Evolutionary conservation across 2,797 vertebrate genomes (phyloP).

Genomic region (Anguilla obscura): DNA sequence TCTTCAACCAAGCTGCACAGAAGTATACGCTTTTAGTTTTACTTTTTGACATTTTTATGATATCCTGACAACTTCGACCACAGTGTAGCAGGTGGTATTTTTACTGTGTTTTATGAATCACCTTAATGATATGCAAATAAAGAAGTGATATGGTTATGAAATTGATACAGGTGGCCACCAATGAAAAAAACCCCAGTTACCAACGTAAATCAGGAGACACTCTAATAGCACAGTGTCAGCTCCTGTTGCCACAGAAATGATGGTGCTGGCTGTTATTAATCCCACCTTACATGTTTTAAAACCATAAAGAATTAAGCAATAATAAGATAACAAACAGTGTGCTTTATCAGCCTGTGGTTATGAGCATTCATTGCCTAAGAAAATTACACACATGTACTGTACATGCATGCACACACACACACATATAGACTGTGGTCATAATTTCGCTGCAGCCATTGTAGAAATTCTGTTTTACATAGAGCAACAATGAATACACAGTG

Average conservation of each 20-base stretch:
- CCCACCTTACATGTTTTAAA: background rate
- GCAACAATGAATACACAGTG: background rate
- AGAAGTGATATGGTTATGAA: background rate
- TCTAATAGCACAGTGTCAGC: background rate
- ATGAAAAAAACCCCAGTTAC: background rate
- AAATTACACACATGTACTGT: background rate
- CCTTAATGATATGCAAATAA: constrained; percentile 4
- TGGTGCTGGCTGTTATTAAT: background rate
- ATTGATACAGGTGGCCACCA: background rate
- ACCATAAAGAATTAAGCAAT: background rate
- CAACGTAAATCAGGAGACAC: background rate
- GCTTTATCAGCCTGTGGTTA: background rate
- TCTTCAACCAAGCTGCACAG: background rate
- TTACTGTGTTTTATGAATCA: constrained; percentile 12
- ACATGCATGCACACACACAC: background rate
- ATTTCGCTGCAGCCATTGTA: constrained; percentile 2
- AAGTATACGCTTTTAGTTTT: background rate
- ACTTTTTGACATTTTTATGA: background rate
- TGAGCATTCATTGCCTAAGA: background rate
- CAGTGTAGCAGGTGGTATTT: constrained; percentile 14
- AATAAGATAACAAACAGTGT: background rate
- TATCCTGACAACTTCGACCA: background rate
- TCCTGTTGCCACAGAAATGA: background rate
- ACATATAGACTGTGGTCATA: background rate
- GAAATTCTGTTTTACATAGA: background rate